Base-by-base conservation (phyloP, 2,113 vertebrate species). In the Tenebrosternarchus preto region DNA sequence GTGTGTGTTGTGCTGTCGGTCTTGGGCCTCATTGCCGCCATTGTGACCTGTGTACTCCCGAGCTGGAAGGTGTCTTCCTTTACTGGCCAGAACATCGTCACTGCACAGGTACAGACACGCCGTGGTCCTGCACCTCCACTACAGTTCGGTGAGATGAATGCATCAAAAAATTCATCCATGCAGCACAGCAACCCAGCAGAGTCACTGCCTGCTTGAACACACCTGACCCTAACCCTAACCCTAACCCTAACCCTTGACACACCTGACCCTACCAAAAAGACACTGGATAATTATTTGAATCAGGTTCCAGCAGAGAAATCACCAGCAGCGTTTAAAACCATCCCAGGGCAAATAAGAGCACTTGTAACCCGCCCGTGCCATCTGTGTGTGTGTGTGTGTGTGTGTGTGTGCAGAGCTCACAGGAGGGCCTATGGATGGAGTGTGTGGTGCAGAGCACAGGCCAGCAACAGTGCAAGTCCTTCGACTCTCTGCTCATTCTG, bases 381-480 rank as follows among this genome's bases (percentile, higher is more conserved):
- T n/a, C 4, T 59, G 17, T 4, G 15, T 17, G 9, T 56, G 19
- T 61, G 55, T 46, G 36, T 80, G 39, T 61, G 4, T 76, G n/a
- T 85, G 31, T 77, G 43, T 70, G 64, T 33, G 20, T 66, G 11
- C 55, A 82, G 79, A 8, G 27, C 7, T 27, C 71, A 20, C 53
- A 83, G 60, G 90, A 93, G 1, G 93, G 93, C 46, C 86, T 94
- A 29, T 94, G 93, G 93, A 94, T 80, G 82, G 57, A 25, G 73
- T 94, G 93, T n/a, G 92, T 93, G 84, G 78, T 85, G n/a, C 93
- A 94, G 92, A 94, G 93, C 55, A 94, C 93, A 0, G 93, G 93
- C 1, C 93, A 94, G 90, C 92, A 93, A 87, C 93, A 94, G 89
- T 94, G 93, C 81, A 94, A 94, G 87, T 76, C 27, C 56, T 94